Percentiles rank a stretch among this genome's conserved stretches.
Conservation (phyloP, 2,113 vertebrate species). For the Gallinago undulata region DNA sequence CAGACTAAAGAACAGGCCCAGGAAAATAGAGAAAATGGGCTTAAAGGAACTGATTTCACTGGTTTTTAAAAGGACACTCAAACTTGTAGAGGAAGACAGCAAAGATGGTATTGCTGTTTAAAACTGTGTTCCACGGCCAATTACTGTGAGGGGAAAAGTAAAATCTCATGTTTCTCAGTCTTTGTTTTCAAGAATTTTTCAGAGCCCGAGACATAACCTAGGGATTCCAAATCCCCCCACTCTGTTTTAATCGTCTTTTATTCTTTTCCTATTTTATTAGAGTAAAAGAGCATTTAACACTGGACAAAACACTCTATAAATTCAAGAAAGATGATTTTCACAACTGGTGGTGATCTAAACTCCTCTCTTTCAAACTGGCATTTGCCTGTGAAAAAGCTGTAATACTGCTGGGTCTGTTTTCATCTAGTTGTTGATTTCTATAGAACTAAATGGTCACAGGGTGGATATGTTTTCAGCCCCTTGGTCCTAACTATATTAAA, state of each 20-base stretch:
- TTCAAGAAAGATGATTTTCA: neutral
- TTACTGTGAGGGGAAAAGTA: neutral
- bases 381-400: neutral
- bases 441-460: neutral
- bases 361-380: neutral
- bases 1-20: neutral
- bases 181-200: neutral
- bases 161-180: neutral
- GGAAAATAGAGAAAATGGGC: neutral
- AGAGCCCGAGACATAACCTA: neutral
- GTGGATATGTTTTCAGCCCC: neutral
- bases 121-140: neutral
- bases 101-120: neutral
- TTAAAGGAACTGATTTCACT: neutral
- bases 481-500: neutral
- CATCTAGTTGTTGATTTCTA: neutral
- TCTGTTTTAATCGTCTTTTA: neutral
- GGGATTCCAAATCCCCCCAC: neutral
- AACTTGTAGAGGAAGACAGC: neutral
- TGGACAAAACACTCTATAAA: neutral
- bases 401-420: neutral
- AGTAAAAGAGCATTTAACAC: neutral
- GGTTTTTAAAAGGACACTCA: neutral
- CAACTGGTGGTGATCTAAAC: neutral
- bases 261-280: neutral